Evolutionary conservation across 2,888 invertebrate genomes (phyloP), one percentile per base, ranked within the genome.

Genomic region (Hydrotaea diabolus): DNA sequence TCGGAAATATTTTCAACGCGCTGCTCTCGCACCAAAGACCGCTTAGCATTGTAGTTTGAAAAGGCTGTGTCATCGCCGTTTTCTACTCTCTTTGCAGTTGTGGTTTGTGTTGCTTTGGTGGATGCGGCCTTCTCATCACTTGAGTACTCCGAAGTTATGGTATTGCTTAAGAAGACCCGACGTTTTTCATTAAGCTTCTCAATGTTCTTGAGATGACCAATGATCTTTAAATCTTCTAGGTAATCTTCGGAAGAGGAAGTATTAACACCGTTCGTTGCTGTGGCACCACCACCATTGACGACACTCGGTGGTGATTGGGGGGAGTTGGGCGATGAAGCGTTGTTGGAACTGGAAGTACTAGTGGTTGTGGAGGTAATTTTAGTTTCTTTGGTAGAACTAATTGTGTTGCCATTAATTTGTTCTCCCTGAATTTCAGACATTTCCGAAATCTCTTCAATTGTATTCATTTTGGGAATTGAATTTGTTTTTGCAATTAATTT

Each of bases 141-240:
- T 71, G 81, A 73, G 66, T 87, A 83, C 80, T 89, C 89, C 43
- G 83, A 73, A 59, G 84, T 87, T 15, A 90, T 88, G 43, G 90
- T 88, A 77, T 88, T 88, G 36, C 88, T 87, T 0, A 90, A 85
- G 59, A 91, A 91, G 21, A 89, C 80, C 3, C 90, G 88, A 5
- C 90, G 89, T 80, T 90, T 90, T 59, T 90, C 90, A 78, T 89
- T 90, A 69, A 91, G 87, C 77, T 89, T 89, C 80, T 90, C 90
- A 73, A 90, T 88, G 82, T 86, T 89, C 72, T 87, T 89, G 17
- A 90, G 77, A 72, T 90, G 90, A 0, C 88, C 86, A 69, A 90
- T 84, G 72, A 90, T 89, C 77, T 89, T 87, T n/a, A 89, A 83
- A 82, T 88, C 86, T 11, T 86, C 87, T 26, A 75, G 59, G 66